Evolutionary conservation across 2,797 vertebrate species (phyloP), one percentile per base, ranked within the genome.

Genomic region (Lepus oiostolus): DNA sequence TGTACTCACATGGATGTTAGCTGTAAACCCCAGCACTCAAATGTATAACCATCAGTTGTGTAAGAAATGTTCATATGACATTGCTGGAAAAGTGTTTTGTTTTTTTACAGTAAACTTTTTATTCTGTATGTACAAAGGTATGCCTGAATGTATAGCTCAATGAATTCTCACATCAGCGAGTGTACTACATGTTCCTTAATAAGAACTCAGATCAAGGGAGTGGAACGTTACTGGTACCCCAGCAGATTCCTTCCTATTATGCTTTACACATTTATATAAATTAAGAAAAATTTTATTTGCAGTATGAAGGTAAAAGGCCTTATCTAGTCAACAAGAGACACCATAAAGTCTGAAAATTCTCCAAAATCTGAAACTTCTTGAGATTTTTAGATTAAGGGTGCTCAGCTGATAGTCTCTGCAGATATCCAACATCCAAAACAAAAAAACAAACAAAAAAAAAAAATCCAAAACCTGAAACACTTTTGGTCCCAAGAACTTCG

Each of bases 301-400:
- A 92, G 19, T 22, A 35, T 90, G 38, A 94, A 83, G 22, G 80
- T 63, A 47, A 70, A 95, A 93, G 68, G 28, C 26, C 22, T 93
- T 32, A 80, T 72, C 28, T 42, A 3, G 50, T 2, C 7, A 58
- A 32, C 30, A 94, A 26, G 90, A 90, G 60, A 0, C 3, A 7
- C 12, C 38, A 21, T 80, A 42, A 58, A 58, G 19, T 58, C 54
- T 19, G 19, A 58, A 58, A 58, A 58, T 16, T 19, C 19, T 58
- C 54, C 54, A 58, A 58, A 19, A 16, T 2, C 4, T 21, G 54
- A 58, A 58, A 58, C 54, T 58, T 58, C 17, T 58, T 58, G 54
- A 58, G 54, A 58, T 58, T 58, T 17, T 58, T 58, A 58, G 54
- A 58, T 58, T 16, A 58, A 58, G 19, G 54, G 19, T 58, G 19